A percentile compares a stretch with the other conserved stretches of the same genome.
These are phyloP conservation scores for Pygoscelis adeliae DNA, from an alignment of 2,113 vertebrate genomes.

Conservation along the genomic window DNA sequence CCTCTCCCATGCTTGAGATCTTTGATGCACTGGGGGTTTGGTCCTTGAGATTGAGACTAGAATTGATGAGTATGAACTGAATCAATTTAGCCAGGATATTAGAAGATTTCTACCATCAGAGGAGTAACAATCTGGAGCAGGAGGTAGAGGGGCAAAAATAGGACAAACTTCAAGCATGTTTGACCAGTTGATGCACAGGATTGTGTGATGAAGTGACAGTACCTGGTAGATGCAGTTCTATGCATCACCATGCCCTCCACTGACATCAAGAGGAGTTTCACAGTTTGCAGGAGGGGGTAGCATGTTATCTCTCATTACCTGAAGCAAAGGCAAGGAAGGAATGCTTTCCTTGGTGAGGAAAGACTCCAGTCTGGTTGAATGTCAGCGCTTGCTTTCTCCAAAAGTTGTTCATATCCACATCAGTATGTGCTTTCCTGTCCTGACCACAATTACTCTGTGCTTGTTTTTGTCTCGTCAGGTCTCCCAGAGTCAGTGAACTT, in stretches of 20 bases:
- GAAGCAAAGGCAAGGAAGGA: not conserved
- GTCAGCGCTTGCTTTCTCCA: not conserved
- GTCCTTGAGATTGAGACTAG: not conserved
- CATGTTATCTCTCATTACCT: not conserved
- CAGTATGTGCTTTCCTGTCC: not conserved
- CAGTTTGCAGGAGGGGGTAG: not conserved
- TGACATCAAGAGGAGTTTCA: not conserved
- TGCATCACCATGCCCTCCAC: not conserved
- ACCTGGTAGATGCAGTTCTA: not conserved
- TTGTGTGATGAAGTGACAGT: not conserved
- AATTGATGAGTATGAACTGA: not conserved
- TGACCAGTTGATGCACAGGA: not conserved
- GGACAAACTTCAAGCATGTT: not conserved
- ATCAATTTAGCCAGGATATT: not conserved
- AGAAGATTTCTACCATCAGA: not conserved
- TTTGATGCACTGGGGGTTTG: not conserved
- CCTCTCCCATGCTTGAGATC: not conserved
- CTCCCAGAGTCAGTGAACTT: slow-evolving; percentile 91
- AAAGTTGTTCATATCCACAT: not conserved
- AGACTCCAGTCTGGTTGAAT: not conserved
- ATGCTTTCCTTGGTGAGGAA: not conserved
- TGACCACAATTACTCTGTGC: not conserved
- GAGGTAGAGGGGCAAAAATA: not conserved
- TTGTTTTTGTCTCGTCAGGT: slow-evolving; percentile 73
- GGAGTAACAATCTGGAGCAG: not conserved